Evolutionary conservation across 2,797 vertebrate species (phyloP).

Genomic region (Etheostoma perlongum): DNA sequence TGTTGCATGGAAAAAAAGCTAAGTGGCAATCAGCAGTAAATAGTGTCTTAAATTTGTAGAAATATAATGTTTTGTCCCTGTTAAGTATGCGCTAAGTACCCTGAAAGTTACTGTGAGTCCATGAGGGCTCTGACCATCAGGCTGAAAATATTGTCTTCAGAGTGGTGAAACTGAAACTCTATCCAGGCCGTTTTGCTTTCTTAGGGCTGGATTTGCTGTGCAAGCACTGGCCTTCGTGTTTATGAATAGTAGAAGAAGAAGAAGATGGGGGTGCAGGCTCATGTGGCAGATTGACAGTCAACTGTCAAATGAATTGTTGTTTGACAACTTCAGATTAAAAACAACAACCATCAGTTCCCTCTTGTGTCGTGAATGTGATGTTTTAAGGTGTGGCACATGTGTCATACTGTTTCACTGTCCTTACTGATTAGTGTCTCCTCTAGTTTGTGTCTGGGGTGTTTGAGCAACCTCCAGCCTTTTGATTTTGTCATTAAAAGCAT

Average conservation of each 20-base stretch:
- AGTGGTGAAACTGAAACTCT: conserved; percentile 23
- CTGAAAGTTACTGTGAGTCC: not conserved
- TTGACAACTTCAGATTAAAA: not conserved
- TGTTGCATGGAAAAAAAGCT: not conserved
- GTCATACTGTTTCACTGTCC: conserved; percentile 7
- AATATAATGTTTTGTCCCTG: not conserved
- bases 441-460: conserved; percentile 12
- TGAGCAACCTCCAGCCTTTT: conserved; percentile 13
- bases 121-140: conserved; percentile 3
- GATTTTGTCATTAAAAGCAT: not conserved
- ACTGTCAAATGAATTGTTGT: conserved; percentile 7
- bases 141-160: conserved; percentile 27
- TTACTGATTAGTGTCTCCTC: not conserved
- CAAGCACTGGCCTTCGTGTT: not conserved
- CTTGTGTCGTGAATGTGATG: not conserved
- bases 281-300: not conserved
- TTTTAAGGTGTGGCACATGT: conserved; percentile 36
- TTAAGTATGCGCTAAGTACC: not conserved
- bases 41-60: not conserved
- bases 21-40: not conserved
- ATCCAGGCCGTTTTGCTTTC: conserved; percentile 44
- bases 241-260: not conserved
- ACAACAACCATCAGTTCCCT: not conserved
- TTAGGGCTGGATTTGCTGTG: conserved; percentile 22
- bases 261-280: not conserved